Base-by-base conservation (phyloP, 1,140 invertebrate species). In the Triops cancriformis region DNA sequence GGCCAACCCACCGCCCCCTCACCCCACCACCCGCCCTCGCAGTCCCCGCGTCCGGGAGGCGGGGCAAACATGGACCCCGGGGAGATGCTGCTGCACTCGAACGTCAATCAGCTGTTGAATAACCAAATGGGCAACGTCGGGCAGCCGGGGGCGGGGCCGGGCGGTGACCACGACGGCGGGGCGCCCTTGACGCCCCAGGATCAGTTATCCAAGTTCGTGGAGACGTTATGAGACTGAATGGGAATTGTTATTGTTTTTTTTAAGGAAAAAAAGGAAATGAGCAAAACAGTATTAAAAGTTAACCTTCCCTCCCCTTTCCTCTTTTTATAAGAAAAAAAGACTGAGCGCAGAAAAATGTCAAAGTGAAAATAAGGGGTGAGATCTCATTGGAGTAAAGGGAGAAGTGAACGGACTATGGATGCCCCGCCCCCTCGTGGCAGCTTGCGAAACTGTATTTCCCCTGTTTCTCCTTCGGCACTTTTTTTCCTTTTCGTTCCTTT, bases 131-230 rank as follows among this genome's bases (percentile, higher is more conserved):
- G 75, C 28, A 64, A 76, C 37, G 26, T 14, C 12, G 75, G 75
- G n/a, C 28, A 41, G 26, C 51, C 14, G 23, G 23, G 18, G 23
- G 51, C 23, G 14, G 18, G n/a, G 11, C 12, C 18, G 9, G 37
- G 45, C n/a, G 42, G 42, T 18, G 37, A 76, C 7, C 74, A 79
- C 37, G 76, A 79, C 37, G 90, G 91, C 73, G 87, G 88, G 28
- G 86, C 89, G 27, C 87, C 91, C 64, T 90, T 95, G 87, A 95
- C 94, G 81, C 93, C 93, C 81, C 93, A 95, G 85, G 94, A 96
- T 86, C 93, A 95, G 85, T 88, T 97, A 80, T 93, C 91, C 81
- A 95, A 96, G 86, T 95, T 94, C 86, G 94, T 95, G 81, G 94
- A 97, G 87, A 92, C 94, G 85, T 93, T 97, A 88, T 94, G 83